A percentile compares a stretch with the other conserved stretches of the same genome.
Evolutionary conservation across 2,888 invertebrate genomes (phyloP).

Genomic region (Aquatica leii): DNA sequence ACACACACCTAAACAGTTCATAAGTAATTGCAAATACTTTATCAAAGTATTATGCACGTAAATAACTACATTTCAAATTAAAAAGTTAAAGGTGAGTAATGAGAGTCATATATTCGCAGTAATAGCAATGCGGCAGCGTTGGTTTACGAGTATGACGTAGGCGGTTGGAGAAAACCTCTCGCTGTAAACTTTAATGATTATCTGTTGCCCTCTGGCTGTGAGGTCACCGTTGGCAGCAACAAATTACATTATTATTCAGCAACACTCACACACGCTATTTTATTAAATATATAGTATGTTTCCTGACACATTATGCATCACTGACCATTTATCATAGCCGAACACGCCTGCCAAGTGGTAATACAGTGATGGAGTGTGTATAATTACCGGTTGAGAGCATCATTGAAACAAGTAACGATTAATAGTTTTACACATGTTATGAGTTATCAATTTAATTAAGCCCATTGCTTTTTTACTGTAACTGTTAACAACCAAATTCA

Average conservation of each 20-base stretch:
- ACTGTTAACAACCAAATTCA: neutral
- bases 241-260: constrained; percentile 57
- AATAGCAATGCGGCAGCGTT: constrained; percentile 47
- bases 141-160: constrained; percentile 51
- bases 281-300: constrained; percentile 53
- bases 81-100: constrained; percentile 48
- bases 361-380: constrained; percentile 54
- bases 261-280: constrained; percentile 52
- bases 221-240: constrained; percentile 56
- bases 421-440: constrained; percentile 52
- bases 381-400: constrained; percentile 53
- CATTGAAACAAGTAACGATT: constrained; percentile 50
- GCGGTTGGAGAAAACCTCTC: constrained; percentile 53
- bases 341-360: constrained; percentile 55
- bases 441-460: constrained; percentile 40
- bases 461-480: constrained; percentile 6
- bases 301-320: constrained; percentile 55
- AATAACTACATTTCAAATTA: constrained; percentile 39
- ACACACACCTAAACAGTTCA: constrained; percentile 27
- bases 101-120: constrained; percentile 46
- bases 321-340: constrained; percentile 52
- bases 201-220: constrained; percentile 53
- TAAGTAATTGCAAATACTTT: constrained; percentile 18
- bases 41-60: constrained; percentile 20
- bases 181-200: constrained; percentile 54